Evolutionary conservation across 1,140 invertebrate genomes (phyloP), one percentile per base, ranked within the genome.

Genomic region (Ips nitidus): DNA sequence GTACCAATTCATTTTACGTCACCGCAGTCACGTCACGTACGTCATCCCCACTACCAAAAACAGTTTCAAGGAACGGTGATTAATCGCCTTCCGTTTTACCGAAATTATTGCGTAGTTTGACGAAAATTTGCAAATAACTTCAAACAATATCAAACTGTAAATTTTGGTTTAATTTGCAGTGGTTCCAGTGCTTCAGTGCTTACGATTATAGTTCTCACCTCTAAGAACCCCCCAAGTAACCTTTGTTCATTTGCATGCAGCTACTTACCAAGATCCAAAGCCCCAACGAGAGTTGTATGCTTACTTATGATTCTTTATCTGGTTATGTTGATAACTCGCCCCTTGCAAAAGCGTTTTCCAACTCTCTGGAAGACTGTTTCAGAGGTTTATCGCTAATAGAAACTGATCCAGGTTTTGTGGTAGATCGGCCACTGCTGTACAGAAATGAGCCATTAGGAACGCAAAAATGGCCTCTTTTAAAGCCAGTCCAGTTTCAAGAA

Each of bases 391-490:
- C 66, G 68, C 45, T 72, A 73, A 69, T 40, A 57, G 56, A 39
- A 3, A 42, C 36, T 7, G 40, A 38, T 43, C 45, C 57, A 41
- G 41, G 53, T 39, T 40, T 42, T 43, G 38, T 40, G 38, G 56
- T 42, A 47, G 40, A 43, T 53, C 56, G 71, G 3, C n/a, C 52
- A 52, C 40, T 59, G 7, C 52, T 41, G 36, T 61, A 61, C 58
- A 47, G 67, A 42, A 77, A 78, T 59, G 83, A 84, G 52, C 80
- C 86, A 72, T 82, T 87, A 75, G 84, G 90, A 61, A 78, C 90
- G 55, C 80, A 83, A 73, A 84, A 83, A 78, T 91, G 89, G 77
- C 81, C 81, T 69, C 89, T 90, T 80, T 78, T 75, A 37, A 82
- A 84, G 69, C 82, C 85, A 41, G 73, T 86, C 63, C 75, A 78